A percentile compares a stretch with the other conserved stretches of the same genome.
Conservation (phyloP, 37 sponge, comb jelly and placozoan species). For the Axinella damicornis region DNA sequence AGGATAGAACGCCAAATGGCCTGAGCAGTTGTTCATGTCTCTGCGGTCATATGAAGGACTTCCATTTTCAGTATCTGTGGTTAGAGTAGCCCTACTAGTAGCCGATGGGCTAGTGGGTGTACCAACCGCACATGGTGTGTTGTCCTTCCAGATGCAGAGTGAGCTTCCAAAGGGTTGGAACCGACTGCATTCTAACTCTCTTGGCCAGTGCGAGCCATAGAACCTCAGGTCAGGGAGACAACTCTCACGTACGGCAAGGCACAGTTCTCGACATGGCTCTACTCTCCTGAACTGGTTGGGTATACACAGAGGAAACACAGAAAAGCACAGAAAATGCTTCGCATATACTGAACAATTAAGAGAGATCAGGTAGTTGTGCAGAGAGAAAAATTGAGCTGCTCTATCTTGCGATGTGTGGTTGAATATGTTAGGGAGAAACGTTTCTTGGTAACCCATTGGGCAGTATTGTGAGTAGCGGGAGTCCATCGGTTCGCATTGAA, state of each 20-base stretch:
- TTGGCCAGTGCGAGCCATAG: conserved; percentile 15
- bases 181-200: conserved; percentile 9
- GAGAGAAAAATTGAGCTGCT: background rate
- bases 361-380: background rate
- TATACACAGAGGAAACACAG: conserved; percentile 34
- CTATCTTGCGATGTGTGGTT: background rate
- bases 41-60: background rate
- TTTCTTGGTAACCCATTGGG: background rate
- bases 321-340: conserved; percentile 30
- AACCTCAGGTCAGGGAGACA: background rate
- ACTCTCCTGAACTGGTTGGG: conserved; percentile 3
- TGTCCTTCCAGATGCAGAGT: conserved; percentile 16
- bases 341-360: conserved; percentile 26
- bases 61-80: background rate
- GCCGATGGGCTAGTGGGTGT: background rate
- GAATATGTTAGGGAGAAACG: conserved; percentile 32
- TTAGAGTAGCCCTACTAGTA: background rate
- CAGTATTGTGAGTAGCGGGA: background rate
- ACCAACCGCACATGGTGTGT: background rate
- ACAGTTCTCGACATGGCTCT: conserved; percentile 64
- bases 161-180: conserved; percentile 17
- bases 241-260: conserved; percentile 39
- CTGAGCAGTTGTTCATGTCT: conserved; percentile 6
- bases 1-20: background rate
- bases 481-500: too few relatives aligned